Percentiles rank a stretch among this genome's conserved stretches.
These are phyloP conservation scores for Caenorhabditis sp. DNA, from an alignment of 2,888 invertebrate species.

Conservation along the genomic window DNA sequence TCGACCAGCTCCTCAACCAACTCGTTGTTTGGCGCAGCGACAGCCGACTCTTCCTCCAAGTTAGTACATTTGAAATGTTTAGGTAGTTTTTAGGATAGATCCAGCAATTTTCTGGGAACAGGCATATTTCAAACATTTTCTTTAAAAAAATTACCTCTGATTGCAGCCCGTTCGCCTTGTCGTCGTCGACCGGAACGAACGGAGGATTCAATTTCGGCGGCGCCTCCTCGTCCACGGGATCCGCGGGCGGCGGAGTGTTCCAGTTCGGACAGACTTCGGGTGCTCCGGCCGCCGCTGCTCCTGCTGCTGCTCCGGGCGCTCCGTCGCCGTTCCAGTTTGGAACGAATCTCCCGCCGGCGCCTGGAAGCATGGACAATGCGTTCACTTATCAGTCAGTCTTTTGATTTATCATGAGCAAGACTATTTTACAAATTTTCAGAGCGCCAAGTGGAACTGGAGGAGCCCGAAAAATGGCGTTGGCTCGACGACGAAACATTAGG, in stretches of 20 bases:
- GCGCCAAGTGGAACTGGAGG: conserved; percentile 18
- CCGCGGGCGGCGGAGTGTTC: conserved; percentile 18
- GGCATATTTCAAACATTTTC: no score
- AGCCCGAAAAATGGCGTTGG: conserved; percentile 53
- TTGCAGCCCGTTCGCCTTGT: conserved; percentile 40
- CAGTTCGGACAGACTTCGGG: not conserved
- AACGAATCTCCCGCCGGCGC: conserved; percentile 11
- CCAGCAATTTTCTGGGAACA: no score
- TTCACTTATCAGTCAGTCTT: conserved; percentile 53
- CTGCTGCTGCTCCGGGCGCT: not conserved
- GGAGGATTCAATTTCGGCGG: conserved; percentile 19
- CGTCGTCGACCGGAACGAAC: not conserved
- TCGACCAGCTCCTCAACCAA: conserved; percentile 50
- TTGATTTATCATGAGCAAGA: not conserved
- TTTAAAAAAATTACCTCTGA: not conserved
- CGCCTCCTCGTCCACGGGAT: not conserved
- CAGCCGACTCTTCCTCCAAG: conserved; percentile 36
- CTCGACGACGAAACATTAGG: conserved; percentile 51
- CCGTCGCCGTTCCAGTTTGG: conserved; percentile 36
- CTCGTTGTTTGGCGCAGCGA: conserved; percentile 34
- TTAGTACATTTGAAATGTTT: conserved; percentile 6
- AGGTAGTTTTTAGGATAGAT: not conserved
- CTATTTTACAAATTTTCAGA: conserved; percentile 25
- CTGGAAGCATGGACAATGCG: conserved; percentile 52
- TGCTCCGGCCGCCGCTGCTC: conserved; percentile 2